Percentiles rank a stretch among this genome's conserved stretches.
Conservation (phyloP, 2,888 invertebrate genomes). For the Entomobrya multifasciata region DNA sequence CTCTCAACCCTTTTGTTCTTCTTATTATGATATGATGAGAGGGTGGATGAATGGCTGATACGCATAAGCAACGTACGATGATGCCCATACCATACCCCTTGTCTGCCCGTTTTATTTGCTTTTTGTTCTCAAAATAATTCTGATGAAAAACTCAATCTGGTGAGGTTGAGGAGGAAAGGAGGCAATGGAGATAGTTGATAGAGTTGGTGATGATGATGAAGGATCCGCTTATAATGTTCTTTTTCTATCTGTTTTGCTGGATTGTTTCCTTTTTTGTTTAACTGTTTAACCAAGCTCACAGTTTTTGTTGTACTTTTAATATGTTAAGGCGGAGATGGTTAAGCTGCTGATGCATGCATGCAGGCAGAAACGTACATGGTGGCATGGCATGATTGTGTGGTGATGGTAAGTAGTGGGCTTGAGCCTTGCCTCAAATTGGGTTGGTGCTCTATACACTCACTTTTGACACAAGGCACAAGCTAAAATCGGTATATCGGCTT, state of each 20-base stretch:
- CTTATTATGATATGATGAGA: slow-evolving; percentile 6
- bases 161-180: slow-evolving; percentile 8
- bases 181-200: background rate
- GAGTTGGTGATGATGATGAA: slow-evolving; percentile 15
- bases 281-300: slow-evolving; percentile 37
- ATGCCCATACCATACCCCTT: background rate
- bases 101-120: slow-evolving; percentile 35
- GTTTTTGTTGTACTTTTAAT: slow-evolving; percentile 48
- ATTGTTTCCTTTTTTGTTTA: slow-evolving; percentile 38
- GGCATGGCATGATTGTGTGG: too few species aligned
- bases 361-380: too few species aligned
- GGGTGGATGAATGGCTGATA: background rate
- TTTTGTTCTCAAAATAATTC: slow-evolving; percentile 23
- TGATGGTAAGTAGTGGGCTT: slow-evolving; percentile 19
- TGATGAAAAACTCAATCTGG: slow-evolving; percentile 24
- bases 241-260: background rate
- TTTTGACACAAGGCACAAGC: slow-evolving; percentile 41
- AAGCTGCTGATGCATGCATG: slow-evolving; percentile 26
- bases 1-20: slow-evolving; percentile 29
- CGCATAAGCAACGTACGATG: background rate
- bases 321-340: slow-evolving; percentile 35
- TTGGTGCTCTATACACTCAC: background rate
- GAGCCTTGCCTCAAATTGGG: slow-evolving; percentile 16
- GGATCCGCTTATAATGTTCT: slow-evolving; percentile 29
- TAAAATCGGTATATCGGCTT: slow-evolving; percentile 10